A percentile compares a stretch with the other conserved stretches of the same genome.
Evolutionary conservation across 2,797 vertebrate species (phyloP).

Genomic region (Hippocampus kuda): DNA sequence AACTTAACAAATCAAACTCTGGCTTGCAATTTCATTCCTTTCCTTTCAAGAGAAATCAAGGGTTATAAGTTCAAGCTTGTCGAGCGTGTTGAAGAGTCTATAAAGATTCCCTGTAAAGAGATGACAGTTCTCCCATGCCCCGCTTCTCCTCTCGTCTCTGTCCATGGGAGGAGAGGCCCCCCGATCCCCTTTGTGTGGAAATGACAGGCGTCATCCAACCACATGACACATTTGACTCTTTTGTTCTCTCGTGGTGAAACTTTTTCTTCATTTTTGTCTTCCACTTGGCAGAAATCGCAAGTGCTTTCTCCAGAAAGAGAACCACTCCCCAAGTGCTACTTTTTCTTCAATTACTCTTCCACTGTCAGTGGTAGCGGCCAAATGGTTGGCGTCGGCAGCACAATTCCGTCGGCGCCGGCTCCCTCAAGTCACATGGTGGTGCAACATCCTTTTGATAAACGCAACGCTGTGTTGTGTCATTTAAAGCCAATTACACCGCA

Average conservation of each 20-base stretch:
- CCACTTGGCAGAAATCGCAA: conserved; percentile 38
- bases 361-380: conserved; percentile 36
- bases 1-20: conserved; percentile 10
- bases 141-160: conserved; percentile 28
- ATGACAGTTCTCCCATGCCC: conserved; percentile 25
- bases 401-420: conserved; percentile 35
- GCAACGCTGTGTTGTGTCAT: conserved; percentile 64
- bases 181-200: conserved; percentile 16
- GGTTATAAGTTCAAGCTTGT: conserved; percentile 21
- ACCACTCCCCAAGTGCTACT: conserved; percentile 43
- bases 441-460: conserved; percentile 64
- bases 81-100: conserved; percentile 17
- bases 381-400: conserved; percentile 59
- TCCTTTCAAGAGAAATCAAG: not conserved
- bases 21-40: not conserved
- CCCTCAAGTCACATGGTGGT: conserved; percentile 57
- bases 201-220: conserved; percentile 49
- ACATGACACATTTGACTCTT: conserved; percentile 58
- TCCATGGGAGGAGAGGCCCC: conserved; percentile 38
- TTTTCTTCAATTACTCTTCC: conserved; percentile 41
- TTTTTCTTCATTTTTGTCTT: conserved; percentile 35
- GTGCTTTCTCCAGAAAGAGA: conserved; percentile 15
- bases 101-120: conserved; percentile 25
- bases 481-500: conserved; percentile 72
- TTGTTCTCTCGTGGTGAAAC: conserved; percentile 53